Conservation (phyloP, 2,888 invertebrate genomes). For the Hyppa rectilinea region DNA sequence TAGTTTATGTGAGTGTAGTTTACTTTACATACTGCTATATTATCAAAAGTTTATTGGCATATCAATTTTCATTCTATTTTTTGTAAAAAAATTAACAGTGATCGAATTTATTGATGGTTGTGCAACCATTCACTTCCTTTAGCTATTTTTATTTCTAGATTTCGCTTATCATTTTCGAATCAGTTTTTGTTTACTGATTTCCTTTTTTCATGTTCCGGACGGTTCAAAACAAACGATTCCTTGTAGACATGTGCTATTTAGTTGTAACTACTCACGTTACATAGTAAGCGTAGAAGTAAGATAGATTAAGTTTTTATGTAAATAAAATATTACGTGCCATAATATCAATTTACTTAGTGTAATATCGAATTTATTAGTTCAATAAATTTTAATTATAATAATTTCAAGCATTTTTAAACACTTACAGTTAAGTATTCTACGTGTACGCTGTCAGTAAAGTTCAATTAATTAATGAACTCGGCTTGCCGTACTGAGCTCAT, state of each 20-base stretch:
- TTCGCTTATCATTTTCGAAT: not conserved
- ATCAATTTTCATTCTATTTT: not conserved
- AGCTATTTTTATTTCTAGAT: not conserved
- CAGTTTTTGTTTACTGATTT: not conserved
- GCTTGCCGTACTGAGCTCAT: too few relatives aligned
- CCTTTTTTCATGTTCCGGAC: not conserved
- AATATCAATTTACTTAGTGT: conserved; percentile 39
- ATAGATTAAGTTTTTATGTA: not conserved
- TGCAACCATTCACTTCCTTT: too few relatives aligned
- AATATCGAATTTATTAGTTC: conserved; percentile 42
- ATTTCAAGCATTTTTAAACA: not conserved
- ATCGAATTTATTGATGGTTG: too few relatives aligned
- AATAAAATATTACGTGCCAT: conserved; percentile 53
- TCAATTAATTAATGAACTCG: too few relatives aligned
- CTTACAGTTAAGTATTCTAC: too few relatives aligned
- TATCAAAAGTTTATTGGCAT: not conserved
- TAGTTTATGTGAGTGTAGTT: conserved; percentile 20
- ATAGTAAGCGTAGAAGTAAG: conserved; percentile 3
- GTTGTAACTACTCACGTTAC: conserved; percentile 10
- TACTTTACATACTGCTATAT: conserved; percentile 15
- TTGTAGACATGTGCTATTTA: conserved; percentile 1
- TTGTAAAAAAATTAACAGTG: too few relatives aligned
- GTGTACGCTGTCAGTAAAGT: too few relatives aligned
- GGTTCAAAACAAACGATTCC: not conserved
- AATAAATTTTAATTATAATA: conserved; percentile 33